Evolutionary conservation across 2,113 vertebrate genomes (phyloP).

Genomic region (Clarias magur): DNA sequence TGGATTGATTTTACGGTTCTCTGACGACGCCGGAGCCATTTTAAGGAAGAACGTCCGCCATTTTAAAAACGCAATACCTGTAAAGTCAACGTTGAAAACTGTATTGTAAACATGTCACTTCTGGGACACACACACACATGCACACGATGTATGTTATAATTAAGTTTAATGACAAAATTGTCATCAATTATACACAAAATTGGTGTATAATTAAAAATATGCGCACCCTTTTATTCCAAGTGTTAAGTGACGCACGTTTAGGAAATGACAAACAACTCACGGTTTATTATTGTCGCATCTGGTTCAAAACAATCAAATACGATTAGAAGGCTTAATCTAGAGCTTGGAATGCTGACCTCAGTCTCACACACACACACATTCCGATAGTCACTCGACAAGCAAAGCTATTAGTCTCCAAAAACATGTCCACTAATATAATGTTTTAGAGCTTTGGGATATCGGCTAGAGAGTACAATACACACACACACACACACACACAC

Average conservation of each 20-base stretch:
- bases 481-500: constrained; percentile 44
- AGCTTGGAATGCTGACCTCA: neutral
- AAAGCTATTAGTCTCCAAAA: neutral
- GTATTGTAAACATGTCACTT: neutral
- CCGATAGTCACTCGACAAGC: neutral
- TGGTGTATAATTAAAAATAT: neutral
- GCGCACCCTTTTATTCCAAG: neutral
- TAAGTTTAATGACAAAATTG: neutral
- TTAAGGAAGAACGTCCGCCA: neutral
- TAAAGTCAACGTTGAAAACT: neutral
- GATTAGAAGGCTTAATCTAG: neutral
- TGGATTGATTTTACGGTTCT: neutral
- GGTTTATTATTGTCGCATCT: neutral
- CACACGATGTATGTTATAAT: neutral
- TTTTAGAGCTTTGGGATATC: neutral
- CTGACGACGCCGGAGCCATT: neutral
- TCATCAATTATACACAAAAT: no score
- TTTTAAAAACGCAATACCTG: neutral
- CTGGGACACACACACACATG: neutral
- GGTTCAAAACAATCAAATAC: neutral
- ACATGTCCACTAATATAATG: neutral
- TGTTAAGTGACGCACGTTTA: neutral
- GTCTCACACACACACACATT: neutral
- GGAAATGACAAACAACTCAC: neutral
- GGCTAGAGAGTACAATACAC: neutral